phyloP scores from a whole-genome alignment of 1,140 invertebrate genomes.

The Drosophila gunungcola region DNA sequence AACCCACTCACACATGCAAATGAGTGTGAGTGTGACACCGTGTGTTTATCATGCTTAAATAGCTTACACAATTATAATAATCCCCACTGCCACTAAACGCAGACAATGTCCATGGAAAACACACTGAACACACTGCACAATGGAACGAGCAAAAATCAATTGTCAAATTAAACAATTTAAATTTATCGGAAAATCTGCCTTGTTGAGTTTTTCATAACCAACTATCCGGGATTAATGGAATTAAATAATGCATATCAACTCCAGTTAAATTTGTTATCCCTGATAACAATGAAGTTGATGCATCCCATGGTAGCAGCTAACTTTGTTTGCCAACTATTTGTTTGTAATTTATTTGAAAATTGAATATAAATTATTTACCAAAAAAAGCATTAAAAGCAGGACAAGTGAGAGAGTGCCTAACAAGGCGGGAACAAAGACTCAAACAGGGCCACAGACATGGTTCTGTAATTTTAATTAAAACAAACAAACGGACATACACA shows the following conservation, averaged over 20 bases:
- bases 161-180: constrained; percentile 23
- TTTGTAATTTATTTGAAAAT: constrained; percentile 77
- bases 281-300: neutral
- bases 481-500: constrained; percentile 57
- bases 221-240: constrained; percentile 22
- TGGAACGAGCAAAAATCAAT: constrained; percentile 35
- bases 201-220: constrained; percentile 9
- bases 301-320: constrained; percentile 17
- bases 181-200: neutral
- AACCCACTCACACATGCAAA: constrained; percentile 4
- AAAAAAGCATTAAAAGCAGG: constrained; percentile 55
- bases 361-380: constrained; percentile 77
- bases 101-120: constrained; percentile 13
- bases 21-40: constrained; percentile 29
- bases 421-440: constrained; percentile 24
- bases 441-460: constrained; percentile 32
- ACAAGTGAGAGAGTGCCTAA: neutral
- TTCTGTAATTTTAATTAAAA: constrained; percentile 76
- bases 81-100: constrained; percentile 35
- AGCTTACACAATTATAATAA: constrained; percentile 72
- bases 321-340: constrained; percentile 57
- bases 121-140: constrained; percentile 4
- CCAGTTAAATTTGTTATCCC: constrained; percentile 15
- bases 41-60: constrained; percentile 59
- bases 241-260: constrained; percentile 18